Evolutionary conservation across 2,797 vertebrate species (phyloP).

Genomic region (Muscicapa striata): DNA sequence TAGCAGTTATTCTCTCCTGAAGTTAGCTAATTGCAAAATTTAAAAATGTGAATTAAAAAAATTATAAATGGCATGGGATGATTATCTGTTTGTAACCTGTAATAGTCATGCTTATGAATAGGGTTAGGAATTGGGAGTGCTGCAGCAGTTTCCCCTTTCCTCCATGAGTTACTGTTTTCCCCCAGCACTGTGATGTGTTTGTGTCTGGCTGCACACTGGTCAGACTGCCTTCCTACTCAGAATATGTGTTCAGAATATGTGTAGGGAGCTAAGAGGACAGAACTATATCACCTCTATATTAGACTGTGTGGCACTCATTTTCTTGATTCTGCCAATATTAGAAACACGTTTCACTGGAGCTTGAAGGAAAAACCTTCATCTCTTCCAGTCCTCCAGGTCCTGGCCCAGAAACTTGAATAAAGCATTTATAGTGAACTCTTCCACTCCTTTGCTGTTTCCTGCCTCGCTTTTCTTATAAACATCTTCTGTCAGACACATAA

Average conservation of each 20-base stretch:
- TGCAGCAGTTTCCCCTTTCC: neutral
- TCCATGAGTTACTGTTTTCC: neutral
- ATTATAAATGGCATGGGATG: neutral
- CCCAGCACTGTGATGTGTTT: neutral
- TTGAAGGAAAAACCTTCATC: neutral
- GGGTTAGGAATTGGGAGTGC: neutral
- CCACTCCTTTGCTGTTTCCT: neutral
- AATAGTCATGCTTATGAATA: neutral
- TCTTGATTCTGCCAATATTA: neutral
- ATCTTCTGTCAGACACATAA: conserved; percentile 11
- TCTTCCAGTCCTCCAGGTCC: neutral
- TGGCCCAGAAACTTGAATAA: conserved; percentile 18
- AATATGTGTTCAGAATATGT: neutral
- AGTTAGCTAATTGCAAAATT: neutral
- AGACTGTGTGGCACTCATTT: neutral
- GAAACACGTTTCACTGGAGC: neutral
- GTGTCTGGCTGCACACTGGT: neutral
- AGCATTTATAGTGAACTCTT: neutral
- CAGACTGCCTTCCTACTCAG: neutral
- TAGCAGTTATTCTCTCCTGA: neutral
- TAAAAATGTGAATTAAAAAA: neutral
- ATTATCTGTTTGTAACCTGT: neutral
- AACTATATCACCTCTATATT: neutral
- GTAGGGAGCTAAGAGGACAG: neutral
- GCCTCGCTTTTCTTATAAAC: neutral